phyloP scores from a whole-genome alignment of 2,113 vertebrate genomes.

The Monopterus albus region DNA sequence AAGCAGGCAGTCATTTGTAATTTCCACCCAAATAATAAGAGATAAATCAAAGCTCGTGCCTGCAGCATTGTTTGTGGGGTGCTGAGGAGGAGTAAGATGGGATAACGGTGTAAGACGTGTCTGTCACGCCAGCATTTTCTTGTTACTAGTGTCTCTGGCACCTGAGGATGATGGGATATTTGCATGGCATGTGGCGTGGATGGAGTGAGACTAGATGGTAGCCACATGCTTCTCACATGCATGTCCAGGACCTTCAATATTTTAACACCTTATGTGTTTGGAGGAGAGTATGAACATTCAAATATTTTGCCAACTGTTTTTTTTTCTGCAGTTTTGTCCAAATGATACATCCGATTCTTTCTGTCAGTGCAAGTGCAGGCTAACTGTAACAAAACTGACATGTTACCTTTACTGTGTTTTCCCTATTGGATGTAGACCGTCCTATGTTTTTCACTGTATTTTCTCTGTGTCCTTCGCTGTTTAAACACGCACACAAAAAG shows the following conservation, averaged over 20 bases:
- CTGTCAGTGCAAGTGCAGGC: conserved; percentile 48
- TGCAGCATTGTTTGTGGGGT: no score
- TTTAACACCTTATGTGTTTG: conserved; percentile 71
- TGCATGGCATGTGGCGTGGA: conserved; percentile 57
- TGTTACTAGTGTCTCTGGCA: conserved; percentile 53
- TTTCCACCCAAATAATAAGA: no score
- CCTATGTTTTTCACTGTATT: no score
- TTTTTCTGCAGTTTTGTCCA: conserved; percentile 76
- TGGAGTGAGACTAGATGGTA: conserved; percentile 43
- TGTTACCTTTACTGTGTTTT: not conserved
- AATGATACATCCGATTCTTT: conserved; percentile 75
- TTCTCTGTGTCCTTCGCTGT: no score
- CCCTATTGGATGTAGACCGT: no score
- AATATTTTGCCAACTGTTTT: conserved; percentile 80
- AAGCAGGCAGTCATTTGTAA: no score
- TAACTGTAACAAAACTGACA: conserved; percentile 19
- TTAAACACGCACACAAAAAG: no score
- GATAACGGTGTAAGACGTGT: conserved; percentile 49
- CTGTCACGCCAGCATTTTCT: conserved; percentile 58
- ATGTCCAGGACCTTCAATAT: conserved; percentile 62
- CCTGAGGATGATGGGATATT: conserved; percentile 66
- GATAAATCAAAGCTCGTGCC: no score
- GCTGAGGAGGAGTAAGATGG: no score
- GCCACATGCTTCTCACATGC: conserved; percentile 35
- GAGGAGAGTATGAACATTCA: conserved; percentile 51